Evolutionary conservation across 2,113 vertebrate species (phyloP).

Genomic region (Uria lomvia): DNA sequence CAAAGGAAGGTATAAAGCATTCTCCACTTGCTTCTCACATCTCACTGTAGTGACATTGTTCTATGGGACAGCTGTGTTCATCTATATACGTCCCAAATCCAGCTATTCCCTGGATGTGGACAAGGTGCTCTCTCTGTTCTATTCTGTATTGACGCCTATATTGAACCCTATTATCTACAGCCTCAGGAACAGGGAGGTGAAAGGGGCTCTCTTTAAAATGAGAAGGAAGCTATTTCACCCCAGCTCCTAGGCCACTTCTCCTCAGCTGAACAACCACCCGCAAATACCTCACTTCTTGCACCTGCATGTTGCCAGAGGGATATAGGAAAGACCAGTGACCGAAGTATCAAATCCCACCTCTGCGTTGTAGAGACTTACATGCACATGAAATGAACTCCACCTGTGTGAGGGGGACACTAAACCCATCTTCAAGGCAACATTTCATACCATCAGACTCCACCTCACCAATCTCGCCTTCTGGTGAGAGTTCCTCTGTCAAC

Average conservation of each 20-base stretch:
- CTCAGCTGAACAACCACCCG: neutral
- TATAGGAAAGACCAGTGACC: neutral
- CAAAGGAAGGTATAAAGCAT: neutral
- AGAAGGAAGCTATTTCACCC: neutral
- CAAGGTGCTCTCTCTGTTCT: slow-evolving; percentile 28
- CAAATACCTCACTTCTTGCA: neutral
- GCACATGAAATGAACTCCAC: neutral
- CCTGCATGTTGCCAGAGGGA: neutral
- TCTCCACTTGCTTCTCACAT: slow-evolving; percentile 38
- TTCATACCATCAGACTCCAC: neutral
- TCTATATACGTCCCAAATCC: slow-evolving; percentile 27
- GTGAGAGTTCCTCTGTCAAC: neutral
- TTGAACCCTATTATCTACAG: slow-evolving; percentile 43
- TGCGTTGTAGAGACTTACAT: neutral
- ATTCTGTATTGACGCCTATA: slow-evolving; percentile 20
- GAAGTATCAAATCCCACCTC: neutral
- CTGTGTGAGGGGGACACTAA: neutral
- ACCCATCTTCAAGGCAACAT: neutral
- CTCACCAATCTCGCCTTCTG: neutral
- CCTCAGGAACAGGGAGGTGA: neutral
- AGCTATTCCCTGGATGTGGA: slow-evolving; percentile 1
- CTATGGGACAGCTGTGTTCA: slow-evolving; percentile 2
- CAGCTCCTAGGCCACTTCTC: neutral
- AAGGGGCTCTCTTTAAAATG: neutral
- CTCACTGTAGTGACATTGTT: slow-evolving; percentile 24